Conservation (phyloP, 2,888 invertebrate species). For the Dicyrtoma fusca region DNA sequence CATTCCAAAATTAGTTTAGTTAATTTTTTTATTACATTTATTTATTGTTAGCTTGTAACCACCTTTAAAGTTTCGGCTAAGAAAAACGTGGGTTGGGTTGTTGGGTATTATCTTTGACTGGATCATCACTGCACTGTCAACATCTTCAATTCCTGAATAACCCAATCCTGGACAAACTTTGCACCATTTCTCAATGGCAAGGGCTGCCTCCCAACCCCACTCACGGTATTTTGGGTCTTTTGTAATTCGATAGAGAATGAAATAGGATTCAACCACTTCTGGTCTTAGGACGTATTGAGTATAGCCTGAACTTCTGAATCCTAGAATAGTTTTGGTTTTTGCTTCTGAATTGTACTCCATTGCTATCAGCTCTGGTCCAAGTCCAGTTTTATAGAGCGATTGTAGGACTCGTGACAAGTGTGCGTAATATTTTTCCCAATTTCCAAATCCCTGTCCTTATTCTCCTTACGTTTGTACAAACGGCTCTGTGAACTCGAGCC, state of each 20-base stretch:
- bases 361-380: too few species aligned
- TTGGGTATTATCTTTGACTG: slow-evolving; percentile 94
- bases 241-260: slow-evolving; percentile 93
- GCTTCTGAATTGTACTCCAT: too few species aligned
- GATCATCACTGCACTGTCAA: too few species aligned
- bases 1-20: too few species aligned
- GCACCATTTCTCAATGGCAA: slow-evolving; percentile 92
- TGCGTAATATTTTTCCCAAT: slow-evolving; percentile 43
- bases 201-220: slow-evolving; percentile 93
- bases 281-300: too few species aligned
- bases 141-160: slow-evolving; percentile 91
- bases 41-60: too few species aligned
- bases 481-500: slow-evolving; percentile 44
- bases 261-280: slow-evolving; percentile 93
- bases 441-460: slow-evolving; percentile 49
- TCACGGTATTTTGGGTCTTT: slow-evolving; percentile 94
- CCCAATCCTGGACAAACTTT: slow-evolving; percentile 73
- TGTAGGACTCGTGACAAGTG: slow-evolving; percentile 57
- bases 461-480: slow-evolving; percentile 22
- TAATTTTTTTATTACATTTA: too few species aligned
- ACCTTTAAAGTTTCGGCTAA: slow-evolving; percentile 98
- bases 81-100: slow-evolving; percentile 99
- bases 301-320: too few species aligned
- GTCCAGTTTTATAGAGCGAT: slow-evolving; percentile 68
- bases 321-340: too few species aligned